phyloP scores from a whole-genome alignment of 2,797 vertebrate genomes.

The Tachyglossus aculeatus region DNA sequence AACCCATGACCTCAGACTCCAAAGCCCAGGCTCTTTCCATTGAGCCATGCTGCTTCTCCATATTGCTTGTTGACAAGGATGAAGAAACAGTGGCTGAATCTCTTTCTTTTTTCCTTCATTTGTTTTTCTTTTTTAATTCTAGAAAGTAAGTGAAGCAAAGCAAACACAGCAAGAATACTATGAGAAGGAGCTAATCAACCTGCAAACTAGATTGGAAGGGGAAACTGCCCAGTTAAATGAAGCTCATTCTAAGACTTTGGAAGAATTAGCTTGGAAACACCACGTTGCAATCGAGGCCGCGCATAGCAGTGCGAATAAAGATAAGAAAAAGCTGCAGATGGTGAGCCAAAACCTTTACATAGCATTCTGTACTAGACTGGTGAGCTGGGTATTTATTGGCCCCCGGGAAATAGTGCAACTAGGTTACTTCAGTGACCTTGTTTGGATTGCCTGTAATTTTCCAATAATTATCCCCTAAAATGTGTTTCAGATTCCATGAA shows the following conservation, averaged over 20 bases:
- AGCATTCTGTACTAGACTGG: too few species aligned
- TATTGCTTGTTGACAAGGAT: not conserved
- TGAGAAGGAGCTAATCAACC: slow-evolving; percentile 87
- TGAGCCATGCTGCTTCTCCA: too few species aligned
- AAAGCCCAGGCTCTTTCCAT: too few species aligned
- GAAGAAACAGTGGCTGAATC: slow-evolving; percentile 16
- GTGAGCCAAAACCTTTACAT: slow-evolving; percentile 79
- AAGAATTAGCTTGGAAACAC: slow-evolving; percentile 92
- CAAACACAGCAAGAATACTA: slow-evolving; percentile 81
- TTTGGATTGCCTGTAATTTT: too few species aligned
- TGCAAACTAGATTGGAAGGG: slow-evolving; percentile 86
- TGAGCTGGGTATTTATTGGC: too few species aligned
- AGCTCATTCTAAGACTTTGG: slow-evolving; percentile 86
- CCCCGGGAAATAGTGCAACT: too few species aligned
- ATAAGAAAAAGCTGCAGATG: slow-evolving; percentile 89
- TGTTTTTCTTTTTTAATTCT: slow-evolving; percentile 48
- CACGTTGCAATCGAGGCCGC: slow-evolving; percentile 84
- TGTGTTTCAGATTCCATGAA: too few species aligned
- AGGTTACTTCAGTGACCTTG: too few species aligned
- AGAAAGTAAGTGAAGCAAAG: slow-evolving; percentile 93
- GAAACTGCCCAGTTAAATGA: slow-evolving; percentile 88
- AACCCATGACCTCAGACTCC: too few species aligned
- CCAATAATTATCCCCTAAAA: too few species aligned
- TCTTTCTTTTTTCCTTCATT: slow-evolving; percentile 36
- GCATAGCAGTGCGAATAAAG: slow-evolving; percentile 83